Percentiles rank a stretch among this genome's conserved stretches.
These are phyloP conservation scores for Aphidius gifuensis DNA, from an alignment of 1,140 invertebrate species.

Conservation along the genomic window DNA sequence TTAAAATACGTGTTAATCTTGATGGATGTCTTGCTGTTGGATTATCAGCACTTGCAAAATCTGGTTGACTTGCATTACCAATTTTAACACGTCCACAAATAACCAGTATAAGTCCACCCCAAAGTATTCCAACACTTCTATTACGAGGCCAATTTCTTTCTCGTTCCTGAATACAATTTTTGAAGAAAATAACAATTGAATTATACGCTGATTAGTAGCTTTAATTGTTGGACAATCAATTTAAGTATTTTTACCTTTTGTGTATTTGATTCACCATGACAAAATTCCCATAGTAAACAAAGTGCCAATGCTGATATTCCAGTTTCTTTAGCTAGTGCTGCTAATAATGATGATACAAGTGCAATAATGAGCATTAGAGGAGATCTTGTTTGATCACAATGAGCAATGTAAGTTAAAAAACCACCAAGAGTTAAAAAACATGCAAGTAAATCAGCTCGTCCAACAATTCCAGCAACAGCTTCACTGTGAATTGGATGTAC, in stretches of 20 bases:
- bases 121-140: conserved; percentile 43
- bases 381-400: conserved; percentile 49
- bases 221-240: too few relatives aligned
- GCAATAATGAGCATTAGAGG: conserved; percentile 45
- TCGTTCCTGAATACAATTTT: conserved; percentile 28
- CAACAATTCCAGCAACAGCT: conserved; percentile 94
- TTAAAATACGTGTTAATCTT: conserved; percentile 70
- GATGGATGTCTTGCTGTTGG: conserved; percentile 77
- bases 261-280: conserved; percentile 48
- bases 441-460: conserved; percentile 88
- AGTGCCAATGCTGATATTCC: conserved; percentile 87
- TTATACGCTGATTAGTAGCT: too few relatives aligned
- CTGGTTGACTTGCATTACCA: conserved; percentile 54
- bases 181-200: conserved; percentile 9
- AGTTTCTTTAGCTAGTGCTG: conserved; percentile 87
- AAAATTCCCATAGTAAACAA: conserved; percentile 76
- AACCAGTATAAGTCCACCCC: conserved; percentile 46
- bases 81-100: conserved; percentile 49
- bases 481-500: conserved; percentile 95
- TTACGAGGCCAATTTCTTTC: conserved; percentile 34
- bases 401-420: conserved; percentile 75
- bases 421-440: conserved; percentile 87
- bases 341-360: conserved; percentile 51
- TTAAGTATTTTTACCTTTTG: conserved; percentile 27
- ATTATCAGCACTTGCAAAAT: conserved; percentile 87